A percentile compares a stretch with the other conserved stretches of the same genome.
These are phyloP conservation scores for Amphilophus citrinellus DNA, from an alignment of 2,113 vertebrate genomes.

Conservation along the genomic window DNA sequence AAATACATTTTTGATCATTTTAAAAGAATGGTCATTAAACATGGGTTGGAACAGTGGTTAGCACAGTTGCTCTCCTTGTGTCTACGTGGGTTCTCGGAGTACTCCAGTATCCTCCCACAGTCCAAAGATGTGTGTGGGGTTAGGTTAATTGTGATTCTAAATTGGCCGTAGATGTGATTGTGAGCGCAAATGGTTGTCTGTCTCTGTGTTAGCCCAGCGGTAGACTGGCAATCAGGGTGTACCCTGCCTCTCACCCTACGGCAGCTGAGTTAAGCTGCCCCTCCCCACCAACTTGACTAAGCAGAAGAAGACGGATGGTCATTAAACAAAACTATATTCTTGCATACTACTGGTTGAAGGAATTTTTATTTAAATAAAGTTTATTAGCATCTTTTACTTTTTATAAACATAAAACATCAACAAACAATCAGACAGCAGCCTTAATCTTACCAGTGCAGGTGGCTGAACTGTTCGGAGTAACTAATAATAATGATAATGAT, in stretches of 20 bases:
- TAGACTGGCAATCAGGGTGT: neutral
- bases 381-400: conserved; percentile 23
- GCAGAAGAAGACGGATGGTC: neutral
- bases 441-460: neutral
- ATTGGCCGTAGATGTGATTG: neutral
- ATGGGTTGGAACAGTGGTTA: no score
- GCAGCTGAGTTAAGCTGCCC: neutral
- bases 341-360: neutral
- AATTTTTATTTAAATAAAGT: neutral
- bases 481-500: neutral
- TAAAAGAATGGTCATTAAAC: no score
- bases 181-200: neutral
- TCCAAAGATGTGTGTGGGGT: neutral
- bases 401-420: neutral
- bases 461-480: neutral
- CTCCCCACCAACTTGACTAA: neutral
- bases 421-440: neutral
- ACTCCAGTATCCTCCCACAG: neutral
- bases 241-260: neutral
- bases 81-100: no score
- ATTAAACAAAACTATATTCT: neutral
- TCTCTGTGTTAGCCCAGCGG: neutral
- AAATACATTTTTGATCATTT: no score
- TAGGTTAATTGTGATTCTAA: neutral
- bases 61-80: no score